Evolutionary conservation across 1,140 invertebrate species (phyloP), one percentile per base, ranked within the genome.

Genomic region (Daktulosphaira vitifoliae): DNA sequence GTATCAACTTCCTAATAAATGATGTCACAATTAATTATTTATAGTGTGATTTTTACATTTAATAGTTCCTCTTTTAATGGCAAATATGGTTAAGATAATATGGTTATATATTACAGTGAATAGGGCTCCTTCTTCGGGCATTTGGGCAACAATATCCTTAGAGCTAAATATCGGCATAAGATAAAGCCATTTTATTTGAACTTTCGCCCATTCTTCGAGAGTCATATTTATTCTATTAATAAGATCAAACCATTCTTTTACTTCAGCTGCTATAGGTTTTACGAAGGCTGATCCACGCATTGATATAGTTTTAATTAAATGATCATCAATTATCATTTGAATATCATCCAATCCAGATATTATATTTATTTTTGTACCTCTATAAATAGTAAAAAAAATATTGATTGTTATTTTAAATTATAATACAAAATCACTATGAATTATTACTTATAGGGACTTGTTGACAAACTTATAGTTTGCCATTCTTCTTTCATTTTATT

Each of bases 231-330:
- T 82, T 44, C 86, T 75, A 46, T 84, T 78, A 26, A 95, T 79
- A 71, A 84, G 86, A 18, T 84, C 81, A 73, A 93, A 94, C 88
- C 91, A 95, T 1, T 81, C 79, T 72, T 81, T 84, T 20, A 88
- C 84, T 76, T 92, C 85, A 22, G 73, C 71, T 77, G 90, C 86
- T 75, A 92, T 90, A 6, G 90, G 91, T 75, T 92, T 91, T 26
- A 93, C 89, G 75, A 92, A 95, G 2, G 90, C 88, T 0, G 90
- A 94, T 6, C 90, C 89, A 69, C 89, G 80, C 88, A 95, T 94
- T 1, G 85, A 84, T 71, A 93, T 81, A 9, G 89, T 89, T 75
- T 91, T 91, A 1, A 93, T 81, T 51, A 93, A 86, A 71, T 95
- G 91, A 72, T 94, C 90, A 74, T 95, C 91, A 11, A 95, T 76